These are phyloP conservation scores for Psittacula cyanocephala DNA, from an alignment of 2,113 vertebrate genomes.

Conservation along the genomic window DNA sequence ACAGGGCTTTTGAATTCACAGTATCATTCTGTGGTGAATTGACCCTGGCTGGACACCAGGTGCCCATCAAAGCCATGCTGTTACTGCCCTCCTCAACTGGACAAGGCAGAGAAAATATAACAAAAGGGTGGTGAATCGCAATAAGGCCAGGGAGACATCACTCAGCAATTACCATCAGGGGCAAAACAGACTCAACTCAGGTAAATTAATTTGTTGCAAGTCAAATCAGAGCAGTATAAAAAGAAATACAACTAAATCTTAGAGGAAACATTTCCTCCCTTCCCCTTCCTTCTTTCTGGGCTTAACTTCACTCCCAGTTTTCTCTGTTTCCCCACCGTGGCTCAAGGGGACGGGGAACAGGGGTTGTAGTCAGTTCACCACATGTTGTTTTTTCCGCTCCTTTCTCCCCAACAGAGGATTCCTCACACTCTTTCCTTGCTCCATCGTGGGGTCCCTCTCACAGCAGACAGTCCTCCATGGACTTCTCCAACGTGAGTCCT, in stretches of 20 bases:
- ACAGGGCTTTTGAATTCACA: neutral
- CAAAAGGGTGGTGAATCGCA: neutral
- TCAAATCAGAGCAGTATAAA: neutral
- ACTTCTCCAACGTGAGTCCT: neutral
- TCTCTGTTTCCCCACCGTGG: neutral
- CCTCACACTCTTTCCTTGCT: neutral
- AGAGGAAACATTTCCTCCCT: neutral
- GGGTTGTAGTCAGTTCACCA: fast-evolving
- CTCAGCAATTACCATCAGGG: neutral
- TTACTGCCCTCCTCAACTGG: neutral
- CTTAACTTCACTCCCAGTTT: neutral
- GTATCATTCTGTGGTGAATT: neutral
- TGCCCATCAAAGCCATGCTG: neutral
- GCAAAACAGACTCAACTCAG: too few relatives aligned
- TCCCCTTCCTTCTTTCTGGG: neutral
- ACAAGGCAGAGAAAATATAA: neutral
- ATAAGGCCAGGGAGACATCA: neutral
- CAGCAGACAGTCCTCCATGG: neutral
- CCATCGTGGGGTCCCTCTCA: neutral
- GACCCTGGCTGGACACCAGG: neutral
- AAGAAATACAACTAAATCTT: neutral
- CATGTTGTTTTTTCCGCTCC: fast-evolving
- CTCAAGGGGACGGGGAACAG: neutral
- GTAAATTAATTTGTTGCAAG: neutral
- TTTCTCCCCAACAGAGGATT: neutral